Percentiles rank a stretch among this genome's conserved stretches.
Evolutionary conservation across 2,797 vertebrate genomes (phyloP).

Genomic region (Argyrosomus regius): DNA sequence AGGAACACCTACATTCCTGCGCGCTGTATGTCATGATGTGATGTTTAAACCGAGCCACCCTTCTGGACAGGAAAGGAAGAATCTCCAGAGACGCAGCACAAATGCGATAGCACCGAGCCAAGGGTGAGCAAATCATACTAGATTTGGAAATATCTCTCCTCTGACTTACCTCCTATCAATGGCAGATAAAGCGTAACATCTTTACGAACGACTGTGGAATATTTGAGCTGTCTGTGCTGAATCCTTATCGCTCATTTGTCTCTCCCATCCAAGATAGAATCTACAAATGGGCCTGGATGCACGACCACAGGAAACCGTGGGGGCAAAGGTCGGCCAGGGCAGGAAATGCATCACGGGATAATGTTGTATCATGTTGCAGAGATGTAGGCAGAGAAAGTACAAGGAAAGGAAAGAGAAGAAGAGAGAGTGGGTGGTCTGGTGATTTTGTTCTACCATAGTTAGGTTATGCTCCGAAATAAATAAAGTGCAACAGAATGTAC

Average conservation of each 20-base stretch:
- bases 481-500: constrained; percentile 25
- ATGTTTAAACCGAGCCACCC: constrained; percentile 50
- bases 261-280: constrained; percentile 34
- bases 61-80: constrained; percentile 45
- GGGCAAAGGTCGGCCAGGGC: constrained; percentile 60
- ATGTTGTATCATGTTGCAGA: constrained; percentile 56
- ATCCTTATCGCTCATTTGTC: constrained; percentile 32
- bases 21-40: constrained; percentile 44
- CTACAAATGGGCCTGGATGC: constrained; percentile 44
- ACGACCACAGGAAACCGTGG: constrained; percentile 65
- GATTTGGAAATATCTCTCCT: constrained; percentile 43
- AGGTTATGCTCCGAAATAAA: constrained; percentile 20
- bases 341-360: constrained; percentile 69
- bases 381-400: constrained; percentile 48
- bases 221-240: constrained; percentile 27
- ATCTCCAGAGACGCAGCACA: constrained; percentile 24
- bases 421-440: constrained; percentile 59
- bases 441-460: constrained; percentile 32
- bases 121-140: constrained; percentile 52
- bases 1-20: constrained; percentile 59
- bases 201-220: constrained; percentile 6
- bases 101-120: constrained; percentile 35
- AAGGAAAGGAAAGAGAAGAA: constrained; percentile 32
- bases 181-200: constrained; percentile 26
- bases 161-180: constrained; percentile 30